phyloP scores from a whole-genome alignment of 1,140 invertebrate species.

The Contarinia nasturtii region DNA sequence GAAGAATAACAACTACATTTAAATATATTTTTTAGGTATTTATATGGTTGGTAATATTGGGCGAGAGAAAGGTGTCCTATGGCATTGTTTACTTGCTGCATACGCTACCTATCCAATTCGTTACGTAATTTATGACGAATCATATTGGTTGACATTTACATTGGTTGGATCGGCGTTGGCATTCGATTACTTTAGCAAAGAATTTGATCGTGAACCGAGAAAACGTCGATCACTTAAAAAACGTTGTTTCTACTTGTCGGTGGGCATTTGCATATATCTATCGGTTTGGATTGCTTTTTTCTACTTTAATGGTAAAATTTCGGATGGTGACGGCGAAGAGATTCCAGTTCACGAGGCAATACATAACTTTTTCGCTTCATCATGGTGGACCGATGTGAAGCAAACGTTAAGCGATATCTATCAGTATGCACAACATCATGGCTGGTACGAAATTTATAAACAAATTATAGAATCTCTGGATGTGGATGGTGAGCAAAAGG shows the following conservation, averaged over 20 bases:
- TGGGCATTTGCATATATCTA: constrained; percentile 46
- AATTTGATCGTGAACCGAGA: constrained; percentile 48
- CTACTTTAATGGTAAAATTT: constrained; percentile 77
- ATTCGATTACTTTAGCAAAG: constrained; percentile 55
- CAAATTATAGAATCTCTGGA: constrained; percentile 72
- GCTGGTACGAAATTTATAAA: constrained; percentile 69
- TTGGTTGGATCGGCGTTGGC: constrained; percentile 36
- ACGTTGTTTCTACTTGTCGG: constrained; percentile 30
- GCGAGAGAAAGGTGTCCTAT: constrained; percentile 46
- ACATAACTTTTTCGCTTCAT: constrained; percentile 77
- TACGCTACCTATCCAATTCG: constrained; percentile 42
- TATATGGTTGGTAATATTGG: constrained; percentile 83
- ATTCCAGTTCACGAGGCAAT: constrained; percentile 73
- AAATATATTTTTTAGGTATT: constrained; percentile 39
- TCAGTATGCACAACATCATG: constrained; percentile 52
- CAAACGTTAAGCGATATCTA: constrained; percentile 56
- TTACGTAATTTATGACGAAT: constrained; percentile 45
- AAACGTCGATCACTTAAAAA: constrained; percentile 23
- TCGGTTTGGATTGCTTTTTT: constrained; percentile 57
- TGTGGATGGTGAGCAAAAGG: constrained; percentile 75
- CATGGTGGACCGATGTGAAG: constrained; percentile 55
- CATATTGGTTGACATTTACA: constrained; percentile 43
- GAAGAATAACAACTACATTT: too few species aligned
- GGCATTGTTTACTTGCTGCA: constrained; percentile 45
- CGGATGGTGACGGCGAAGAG: constrained; percentile 70